These are phyloP conservation scores for Deroptyus accipitrinus DNA, from an alignment of 2,113 vertebrate genomes.

Conservation along the genomic window DNA sequence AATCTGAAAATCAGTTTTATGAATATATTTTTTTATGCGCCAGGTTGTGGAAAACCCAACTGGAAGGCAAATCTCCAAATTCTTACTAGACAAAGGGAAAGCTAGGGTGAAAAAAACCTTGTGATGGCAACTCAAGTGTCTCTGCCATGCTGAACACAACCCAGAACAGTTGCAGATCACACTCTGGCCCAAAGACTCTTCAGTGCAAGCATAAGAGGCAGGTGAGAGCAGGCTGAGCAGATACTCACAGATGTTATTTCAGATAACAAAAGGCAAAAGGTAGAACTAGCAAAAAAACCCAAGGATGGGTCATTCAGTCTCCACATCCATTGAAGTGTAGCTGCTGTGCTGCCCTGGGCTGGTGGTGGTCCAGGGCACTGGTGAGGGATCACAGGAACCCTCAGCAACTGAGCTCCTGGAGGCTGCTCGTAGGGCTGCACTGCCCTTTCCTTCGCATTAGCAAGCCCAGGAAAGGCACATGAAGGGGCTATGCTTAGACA, in stretches of 20 bases:
- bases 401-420: rapidly evolving
- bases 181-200: not conserved
- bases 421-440: rapidly evolving
- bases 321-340: rapidly evolving
- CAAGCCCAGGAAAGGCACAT: not conserved
- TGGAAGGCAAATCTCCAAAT: not conserved
- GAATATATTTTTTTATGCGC: not conserved
- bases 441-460: rapidly evolving
- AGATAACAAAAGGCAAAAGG: rapidly evolving
- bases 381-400: not conserved
- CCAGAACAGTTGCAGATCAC: not conserved
- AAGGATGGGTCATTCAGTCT: not conserved
- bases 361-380: not conserved
- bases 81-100: not conserved
- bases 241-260: rapidly evolving
- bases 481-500: not conserved
- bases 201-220: not conserved
- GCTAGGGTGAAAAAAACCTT: not conserved
- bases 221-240: not conserved
- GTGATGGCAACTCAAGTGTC: not conserved
- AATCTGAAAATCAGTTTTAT: not conserved
- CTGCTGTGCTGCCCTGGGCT: not conserved
- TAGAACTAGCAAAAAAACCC: not conserved
- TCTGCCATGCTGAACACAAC: not conserved
- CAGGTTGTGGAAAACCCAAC: not conserved